Percentiles rank a stretch among this genome's conserved stretches.
Evolutionary conservation across 2,888 invertebrate genomes (phyloP).

Genomic region (Eilema griseolum): DNA sequence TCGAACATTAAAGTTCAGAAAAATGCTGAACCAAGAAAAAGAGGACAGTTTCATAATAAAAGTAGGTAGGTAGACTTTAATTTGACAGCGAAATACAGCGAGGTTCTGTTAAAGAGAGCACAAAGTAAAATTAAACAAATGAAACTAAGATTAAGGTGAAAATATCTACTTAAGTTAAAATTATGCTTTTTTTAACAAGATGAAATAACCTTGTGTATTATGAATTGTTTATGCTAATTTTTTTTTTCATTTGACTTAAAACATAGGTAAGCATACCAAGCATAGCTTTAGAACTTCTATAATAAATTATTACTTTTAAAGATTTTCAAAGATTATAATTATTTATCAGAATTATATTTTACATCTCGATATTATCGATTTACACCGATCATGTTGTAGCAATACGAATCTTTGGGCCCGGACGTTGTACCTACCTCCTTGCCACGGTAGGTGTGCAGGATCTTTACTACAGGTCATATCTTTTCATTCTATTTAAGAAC

Average conservation of each 20-base stretch:
- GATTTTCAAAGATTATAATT: too few relatives aligned
- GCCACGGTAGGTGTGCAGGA: too few relatives aligned
- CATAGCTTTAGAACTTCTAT: too few relatives aligned
- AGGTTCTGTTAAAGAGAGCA: not conserved
- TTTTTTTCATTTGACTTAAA: not conserved
- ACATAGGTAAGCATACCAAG: not conserved
- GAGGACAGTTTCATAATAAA: not conserved
- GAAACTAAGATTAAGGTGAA: not conserved
- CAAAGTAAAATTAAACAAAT: conserved; percentile 3
- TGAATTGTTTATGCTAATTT: not conserved
- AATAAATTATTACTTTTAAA: too few relatives aligned
- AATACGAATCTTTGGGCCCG: too few relatives aligned
- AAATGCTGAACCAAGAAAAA: not conserved
- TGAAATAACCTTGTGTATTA: not conserved
- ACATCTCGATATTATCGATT: too few relatives aligned
- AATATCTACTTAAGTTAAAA: not conserved
- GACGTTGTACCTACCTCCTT: too few relatives aligned
- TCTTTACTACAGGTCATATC: too few relatives aligned
- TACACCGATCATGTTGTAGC: too few relatives aligned
- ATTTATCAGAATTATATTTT: too few relatives aligned
- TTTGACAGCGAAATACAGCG: not conserved
- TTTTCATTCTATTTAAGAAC: too few relatives aligned
- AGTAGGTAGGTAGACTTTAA: not conserved
- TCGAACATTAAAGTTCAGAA: not conserved
- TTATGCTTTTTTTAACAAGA: conserved; percentile 21